Evolutionary conservation across 2,797 vertebrate species (phyloP).

Genomic region (Sebastolobus altivelis): DNA sequence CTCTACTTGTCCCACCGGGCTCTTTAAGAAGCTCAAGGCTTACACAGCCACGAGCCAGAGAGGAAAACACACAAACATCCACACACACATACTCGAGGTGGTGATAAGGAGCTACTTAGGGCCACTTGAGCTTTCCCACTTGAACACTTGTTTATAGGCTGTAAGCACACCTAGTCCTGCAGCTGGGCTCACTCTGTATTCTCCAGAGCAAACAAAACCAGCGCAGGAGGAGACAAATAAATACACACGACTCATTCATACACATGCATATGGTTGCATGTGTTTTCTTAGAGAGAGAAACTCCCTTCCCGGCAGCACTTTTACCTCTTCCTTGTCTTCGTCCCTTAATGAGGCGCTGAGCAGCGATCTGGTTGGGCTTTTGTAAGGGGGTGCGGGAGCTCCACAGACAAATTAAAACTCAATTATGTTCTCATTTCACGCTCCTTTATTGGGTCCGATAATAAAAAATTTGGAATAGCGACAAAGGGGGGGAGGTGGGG

Average conservation of each 20-base stretch:
- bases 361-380: constrained; percentile 59
- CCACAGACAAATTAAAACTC: constrained; percentile 81
- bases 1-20: constrained; percentile 51
- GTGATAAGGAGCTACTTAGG: constrained; percentile 73
- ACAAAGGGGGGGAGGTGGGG: constrained; percentile 9
- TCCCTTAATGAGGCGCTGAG: constrained; percentile 67
- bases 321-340: constrained; percentile 36
- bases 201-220: constrained; percentile 36
- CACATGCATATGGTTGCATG: background rate
- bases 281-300: constrained; percentile 35
- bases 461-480: constrained; percentile 53
- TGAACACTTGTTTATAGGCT: constrained; percentile 70
- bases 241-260: constrained; percentile 22
- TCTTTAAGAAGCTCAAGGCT: constrained; percentile 66
- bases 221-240: constrained; percentile 34
- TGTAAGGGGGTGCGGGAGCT: constrained; percentile 61
- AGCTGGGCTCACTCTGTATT: constrained; percentile 40
- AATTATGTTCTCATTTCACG: constrained; percentile 86
- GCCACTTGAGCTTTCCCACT: constrained; percentile 66
- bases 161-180: constrained; percentile 41
- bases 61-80: constrained; percentile 30
- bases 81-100: constrained; percentile 22
- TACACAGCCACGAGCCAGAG: constrained; percentile 38
- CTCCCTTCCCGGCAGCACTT: constrained; percentile 41
- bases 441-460: constrained; percentile 75